Evolutionary conservation across 2,888 invertebrate genomes (phyloP), one percentile per base, ranked within the genome.

Genomic region (Exocentrus adspersus): DNA sequence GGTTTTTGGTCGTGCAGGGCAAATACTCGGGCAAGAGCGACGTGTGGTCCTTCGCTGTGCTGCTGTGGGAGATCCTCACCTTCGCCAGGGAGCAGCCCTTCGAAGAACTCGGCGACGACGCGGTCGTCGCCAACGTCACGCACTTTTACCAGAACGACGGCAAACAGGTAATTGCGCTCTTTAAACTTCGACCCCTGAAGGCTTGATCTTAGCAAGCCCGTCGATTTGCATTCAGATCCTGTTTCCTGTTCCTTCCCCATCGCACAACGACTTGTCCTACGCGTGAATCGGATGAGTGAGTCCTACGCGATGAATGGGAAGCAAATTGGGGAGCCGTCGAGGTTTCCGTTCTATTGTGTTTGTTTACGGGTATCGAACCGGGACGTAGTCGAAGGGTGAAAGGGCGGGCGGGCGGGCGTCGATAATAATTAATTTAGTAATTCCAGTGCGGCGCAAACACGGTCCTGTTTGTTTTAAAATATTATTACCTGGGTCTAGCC

Each of bases 11-110:
- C 19, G 19, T 32, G 14, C 83, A 93, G 92, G 92, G 90, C 54
- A 92, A 92, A 82, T 93, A 90, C 81, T 89, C 92, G 30, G 89
- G 90, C 52, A 93, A 93, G 81, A 92, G 92, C 72, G 94, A 94
- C 84, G 93, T 94, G 45, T 95, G 94, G 94, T 88, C 93, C 57
- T 94, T 94, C 79, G 94, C 92, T 45, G 92, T 94, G 61, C 91
- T 93, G 52, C 85, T 94, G 68, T 95, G 94, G 93, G 94, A 95
- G 83, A 90, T 95, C 71, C 84, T 95, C 78, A 92, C 92, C 37
- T 91, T 91, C 81, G 93, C 93, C 48, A 85, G 92, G 56, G 91
- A 92, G 77, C 92, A 93, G 79, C 95, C 95, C 5, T 94, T 90
- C 81, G 90, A 91, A 76, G 89, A 91, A 74, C 84, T 93, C 78